phyloP scores from a whole-genome alignment of 2,888 invertebrate genomes.

The Blastobasis lacticolella region DNA sequence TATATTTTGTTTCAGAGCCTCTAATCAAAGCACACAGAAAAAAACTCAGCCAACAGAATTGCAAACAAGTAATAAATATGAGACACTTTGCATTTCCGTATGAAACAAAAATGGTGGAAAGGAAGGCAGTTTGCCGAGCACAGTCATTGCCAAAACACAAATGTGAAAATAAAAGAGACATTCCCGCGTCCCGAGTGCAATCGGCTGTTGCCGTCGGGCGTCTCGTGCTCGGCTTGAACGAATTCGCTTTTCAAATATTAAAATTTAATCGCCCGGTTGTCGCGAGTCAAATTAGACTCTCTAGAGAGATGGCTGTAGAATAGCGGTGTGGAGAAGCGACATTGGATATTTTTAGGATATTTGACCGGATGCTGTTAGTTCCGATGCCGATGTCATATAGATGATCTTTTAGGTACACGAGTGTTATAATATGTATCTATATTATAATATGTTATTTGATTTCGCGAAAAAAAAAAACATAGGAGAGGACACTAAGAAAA shows the following conservation, averaged over 20 bases:
- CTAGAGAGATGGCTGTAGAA: slow-evolving; percentile 54
- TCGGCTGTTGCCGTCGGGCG: slow-evolving; percentile 35
- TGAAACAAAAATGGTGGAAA: slow-evolving; percentile 5
- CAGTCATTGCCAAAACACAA: slow-evolving; percentile 24
- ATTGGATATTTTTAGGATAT: too few relatives aligned
- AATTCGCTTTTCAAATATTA: slow-evolving; percentile 72
- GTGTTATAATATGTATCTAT: too few relatives aligned
- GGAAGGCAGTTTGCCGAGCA: neutral
- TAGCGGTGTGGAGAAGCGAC: slow-evolving; percentile 6
- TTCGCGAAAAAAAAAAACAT: too few relatives aligned
- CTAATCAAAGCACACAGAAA: neutral
- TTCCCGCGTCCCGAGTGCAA: slow-evolving; percentile 43
- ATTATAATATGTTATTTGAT: too few relatives aligned
- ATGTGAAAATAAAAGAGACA: slow-evolving; percentile 50
- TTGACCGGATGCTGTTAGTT: too few relatives aligned
- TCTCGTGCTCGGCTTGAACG: slow-evolving; percentile 27
- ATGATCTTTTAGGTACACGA: too few relatives aligned
- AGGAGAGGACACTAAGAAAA: too few relatives aligned
- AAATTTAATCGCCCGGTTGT: slow-evolving; percentile 75
- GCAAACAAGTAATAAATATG: neutral
- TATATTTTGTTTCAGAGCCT: neutral
- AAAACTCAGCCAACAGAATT: neutral
- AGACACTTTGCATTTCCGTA: slow-evolving; percentile 10
- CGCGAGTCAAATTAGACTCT: slow-evolving; percentile 73
- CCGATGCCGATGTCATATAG: too few relatives aligned